Conservation (phyloP, 1,140 invertebrate genomes). For the Cyphomyrmex costatus region DNA sequence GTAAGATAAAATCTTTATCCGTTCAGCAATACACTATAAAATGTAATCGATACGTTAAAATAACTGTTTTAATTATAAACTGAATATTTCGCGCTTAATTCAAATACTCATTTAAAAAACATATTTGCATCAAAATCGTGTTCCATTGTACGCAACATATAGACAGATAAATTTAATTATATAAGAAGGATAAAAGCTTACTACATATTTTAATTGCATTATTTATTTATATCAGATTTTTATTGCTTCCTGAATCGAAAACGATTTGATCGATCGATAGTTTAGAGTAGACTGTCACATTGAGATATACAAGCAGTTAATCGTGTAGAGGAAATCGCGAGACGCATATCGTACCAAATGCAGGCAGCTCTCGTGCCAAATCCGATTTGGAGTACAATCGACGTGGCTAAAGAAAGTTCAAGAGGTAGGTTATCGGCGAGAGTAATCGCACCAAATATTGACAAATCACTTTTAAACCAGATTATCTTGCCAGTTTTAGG, state of each 20-base stretch:
- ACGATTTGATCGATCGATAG: constrained; percentile 41
- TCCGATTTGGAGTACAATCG: constrained; percentile 57
- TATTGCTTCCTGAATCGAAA: not conserved
- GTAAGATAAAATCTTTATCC: not conserved
- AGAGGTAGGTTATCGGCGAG: constrained; percentile 2
- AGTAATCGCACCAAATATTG: constrained; percentile 54
- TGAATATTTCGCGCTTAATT: not conserved
- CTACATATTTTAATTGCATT: constrained; percentile 3
- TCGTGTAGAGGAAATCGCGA: constrained; percentile 39
- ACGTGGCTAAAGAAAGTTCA: constrained; percentile 46
- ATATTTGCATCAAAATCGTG: not conserved
- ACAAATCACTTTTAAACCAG: constrained; percentile 1
- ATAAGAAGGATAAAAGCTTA: not conserved
- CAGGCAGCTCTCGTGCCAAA: constrained; percentile 61
- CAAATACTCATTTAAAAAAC: not conserved
- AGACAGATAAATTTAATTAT: not conserved
- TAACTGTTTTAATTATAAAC: not conserved
- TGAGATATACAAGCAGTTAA: constrained; percentile 60
- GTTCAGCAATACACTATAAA: not conserved
- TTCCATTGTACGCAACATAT: not conserved
- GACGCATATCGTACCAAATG: constrained; percentile 28
- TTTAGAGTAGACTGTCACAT: constrained; percentile 42
- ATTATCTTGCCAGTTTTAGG: not conserved
- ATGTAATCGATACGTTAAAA: not conserved
- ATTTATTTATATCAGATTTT: constrained; percentile 19